These are phyloP conservation scores for Vireo griseus DNA, from an alignment of 2,797 vertebrate species.

Conservation along the genomic window DNA sequence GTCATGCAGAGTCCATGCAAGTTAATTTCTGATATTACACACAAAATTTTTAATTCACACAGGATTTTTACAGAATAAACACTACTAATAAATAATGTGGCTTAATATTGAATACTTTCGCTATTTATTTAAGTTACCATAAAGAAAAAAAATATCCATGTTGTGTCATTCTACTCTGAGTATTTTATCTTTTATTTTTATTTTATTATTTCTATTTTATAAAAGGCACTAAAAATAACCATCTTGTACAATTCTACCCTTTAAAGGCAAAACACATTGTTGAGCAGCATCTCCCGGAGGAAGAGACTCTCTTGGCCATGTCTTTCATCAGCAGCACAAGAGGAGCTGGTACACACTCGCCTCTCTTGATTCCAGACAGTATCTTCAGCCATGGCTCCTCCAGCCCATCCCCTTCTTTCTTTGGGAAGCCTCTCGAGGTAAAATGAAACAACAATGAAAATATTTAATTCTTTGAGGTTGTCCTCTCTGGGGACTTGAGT, in stretches of 20 bases:
- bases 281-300: neutral
- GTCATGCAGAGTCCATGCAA: neutral
- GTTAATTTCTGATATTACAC: neutral
- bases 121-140: neutral
- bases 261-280: neutral
- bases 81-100: neutral
- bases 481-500: neutral
- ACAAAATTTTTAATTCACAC: neutral
- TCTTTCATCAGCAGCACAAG: neutral
- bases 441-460: neutral
- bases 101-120: neutral
- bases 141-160: neutral
- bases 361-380: neutral
- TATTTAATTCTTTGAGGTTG: neutral
- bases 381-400: neutral
- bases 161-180: neutral
- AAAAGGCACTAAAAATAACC: neutral
- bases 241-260: neutral
- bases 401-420: neutral
- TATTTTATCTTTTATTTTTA: too few species aligned
- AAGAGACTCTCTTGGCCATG: neutral
- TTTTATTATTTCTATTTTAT: too few species aligned
- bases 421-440: neutral
- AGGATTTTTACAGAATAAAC: neutral
- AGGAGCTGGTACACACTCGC: rapidly evolving